These are phyloP conservation scores for Sibirionetta formosa DNA, from an alignment of 2,797 vertebrate genomes.

Conservation along the genomic window DNA sequence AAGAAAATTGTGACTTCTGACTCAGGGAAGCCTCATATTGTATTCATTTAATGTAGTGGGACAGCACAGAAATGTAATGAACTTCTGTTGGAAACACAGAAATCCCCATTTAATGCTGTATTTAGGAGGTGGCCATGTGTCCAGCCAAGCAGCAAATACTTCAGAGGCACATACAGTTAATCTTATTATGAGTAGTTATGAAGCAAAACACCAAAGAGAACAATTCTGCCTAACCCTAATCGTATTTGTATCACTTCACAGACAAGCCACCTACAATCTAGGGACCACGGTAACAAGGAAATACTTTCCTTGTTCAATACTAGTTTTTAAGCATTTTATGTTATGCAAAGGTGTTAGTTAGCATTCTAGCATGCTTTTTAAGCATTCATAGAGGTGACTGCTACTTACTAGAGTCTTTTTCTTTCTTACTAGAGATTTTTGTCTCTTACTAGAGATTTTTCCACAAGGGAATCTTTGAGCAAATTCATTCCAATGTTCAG, in stretches of 20 bases:
- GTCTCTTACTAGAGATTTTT: slow-evolving; percentile 3
- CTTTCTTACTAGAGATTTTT: no score
- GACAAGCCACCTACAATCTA: not conserved
- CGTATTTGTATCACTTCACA: not conserved
- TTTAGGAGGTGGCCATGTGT: not conserved
- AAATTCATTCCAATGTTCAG: slow-evolving; percentile 15
- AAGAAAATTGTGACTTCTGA: not conserved
- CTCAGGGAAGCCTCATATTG: not conserved
- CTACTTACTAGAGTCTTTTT: not conserved
- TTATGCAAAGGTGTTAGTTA: not conserved
- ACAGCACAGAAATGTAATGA: not conserved
- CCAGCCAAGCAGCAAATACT: not conserved
- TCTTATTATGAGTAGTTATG: not conserved
- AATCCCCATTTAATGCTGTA: not conserved
- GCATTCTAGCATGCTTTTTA: slow-evolving; percentile 23
- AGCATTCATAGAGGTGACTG: not conserved
- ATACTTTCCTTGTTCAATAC: not conserved
- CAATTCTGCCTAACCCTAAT: not conserved
- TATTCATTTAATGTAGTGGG: not conserved
- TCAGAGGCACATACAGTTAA: not conserved
- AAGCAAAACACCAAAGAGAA: not conserved
- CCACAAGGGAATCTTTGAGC: not conserved
- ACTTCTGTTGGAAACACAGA: not conserved
- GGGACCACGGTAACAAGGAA: not conserved
- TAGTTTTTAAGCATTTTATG: not conserved